Conservation (phyloP, 1,140 invertebrate genomes). For the Drosophila repletoides region DNA sequence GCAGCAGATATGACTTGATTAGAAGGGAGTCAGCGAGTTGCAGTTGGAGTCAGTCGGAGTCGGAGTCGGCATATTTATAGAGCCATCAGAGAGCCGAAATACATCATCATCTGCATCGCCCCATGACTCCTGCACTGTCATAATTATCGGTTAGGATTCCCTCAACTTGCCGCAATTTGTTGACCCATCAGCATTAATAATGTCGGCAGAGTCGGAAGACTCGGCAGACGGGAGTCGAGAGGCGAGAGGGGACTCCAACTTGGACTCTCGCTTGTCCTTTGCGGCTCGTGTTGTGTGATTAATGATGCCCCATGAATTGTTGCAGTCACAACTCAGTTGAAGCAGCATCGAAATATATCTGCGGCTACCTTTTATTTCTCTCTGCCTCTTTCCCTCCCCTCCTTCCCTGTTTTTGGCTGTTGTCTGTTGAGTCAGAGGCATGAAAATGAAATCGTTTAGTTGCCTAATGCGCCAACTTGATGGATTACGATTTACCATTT, state of each 20-base stretch:
- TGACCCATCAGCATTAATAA: conserved; percentile 68
- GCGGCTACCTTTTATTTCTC: conserved; percentile 58
- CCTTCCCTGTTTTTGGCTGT: conserved; percentile 4
- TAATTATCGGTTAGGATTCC: conserved; percentile 81
- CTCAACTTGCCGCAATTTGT: conserved; percentile 76
- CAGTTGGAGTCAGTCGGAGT: conserved; percentile 28
- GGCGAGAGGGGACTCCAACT: not conserved
- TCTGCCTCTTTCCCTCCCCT: not conserved
- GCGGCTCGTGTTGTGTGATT: conserved; percentile 81
- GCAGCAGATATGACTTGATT: conserved; percentile 68
- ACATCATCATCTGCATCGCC: conserved; percentile 70
- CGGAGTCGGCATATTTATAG: conserved; percentile 37
- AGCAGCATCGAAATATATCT: conserved; percentile 68
- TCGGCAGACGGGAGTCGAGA: not conserved
- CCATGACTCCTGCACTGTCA: conserved; percentile 77
- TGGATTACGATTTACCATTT: conserved; percentile 60
- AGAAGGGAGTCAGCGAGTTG: conserved; percentile 37
- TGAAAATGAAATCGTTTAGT: conserved; percentile 72
- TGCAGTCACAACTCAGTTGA: conserved; percentile 35
- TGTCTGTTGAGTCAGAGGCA: conserved; percentile 18
- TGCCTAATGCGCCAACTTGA: conserved; percentile 80
- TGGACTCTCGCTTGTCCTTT: conserved; percentile 39
- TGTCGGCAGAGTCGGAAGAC: not conserved
- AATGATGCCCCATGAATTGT: conserved; percentile 50
- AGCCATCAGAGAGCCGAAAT: conserved; percentile 42